Percentiles rank a stretch among this genome's conserved stretches.
Conservation (phyloP, 2,113 vertebrate genomes). For the Osmerus mordax region DNA sequence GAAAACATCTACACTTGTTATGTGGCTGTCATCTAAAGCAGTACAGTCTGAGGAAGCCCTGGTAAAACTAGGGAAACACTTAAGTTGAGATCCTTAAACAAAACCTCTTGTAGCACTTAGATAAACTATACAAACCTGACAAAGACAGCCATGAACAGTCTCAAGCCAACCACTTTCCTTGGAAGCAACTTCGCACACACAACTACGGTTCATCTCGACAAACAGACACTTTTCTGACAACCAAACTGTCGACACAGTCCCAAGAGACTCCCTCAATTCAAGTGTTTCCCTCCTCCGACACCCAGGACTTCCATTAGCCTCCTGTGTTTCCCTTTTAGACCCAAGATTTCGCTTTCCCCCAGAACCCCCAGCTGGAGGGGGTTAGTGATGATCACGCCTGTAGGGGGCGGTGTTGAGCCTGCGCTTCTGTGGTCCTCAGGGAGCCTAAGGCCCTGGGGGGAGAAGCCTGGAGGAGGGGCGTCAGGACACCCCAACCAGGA, state of each 20-base stretch:
- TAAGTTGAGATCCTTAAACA: not conserved
- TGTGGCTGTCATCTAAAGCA: not conserved
- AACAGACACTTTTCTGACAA: not conserved
- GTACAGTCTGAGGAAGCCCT: not conserved
- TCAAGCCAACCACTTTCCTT: not conserved
- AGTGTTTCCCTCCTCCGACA: slow-evolving; percentile 17
- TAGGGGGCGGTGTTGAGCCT: slow-evolving; percentile 30
- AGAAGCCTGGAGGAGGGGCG: slow-evolving; percentile 28
- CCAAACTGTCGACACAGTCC: not conserved
- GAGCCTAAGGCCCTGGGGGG: slow-evolving; percentile 37
- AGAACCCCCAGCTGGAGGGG: slow-evolving; percentile 12
- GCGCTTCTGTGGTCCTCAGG: slow-evolving; percentile 31
- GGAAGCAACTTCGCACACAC: not conserved
- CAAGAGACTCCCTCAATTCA: slow-evolving; percentile 3
- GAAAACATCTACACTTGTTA: slow-evolving; percentile 3
- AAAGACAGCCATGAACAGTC: slow-evolving; percentile 8
- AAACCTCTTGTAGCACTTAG: not conserved
- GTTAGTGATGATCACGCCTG: slow-evolving; percentile 37
- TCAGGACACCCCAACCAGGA: slow-evolving; percentile 69
- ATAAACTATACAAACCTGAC: slow-evolving; percentile 10
- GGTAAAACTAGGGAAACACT: not conserved
- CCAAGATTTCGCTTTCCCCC: not conserved
- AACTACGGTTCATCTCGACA: not conserved
- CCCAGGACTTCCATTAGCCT: not conserved
- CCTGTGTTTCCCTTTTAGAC: slow-evolving; percentile 3